These are phyloP conservation scores for Busseola fusca DNA, from an alignment of 2,888 invertebrate genomes.

Conservation along the genomic window DNA sequence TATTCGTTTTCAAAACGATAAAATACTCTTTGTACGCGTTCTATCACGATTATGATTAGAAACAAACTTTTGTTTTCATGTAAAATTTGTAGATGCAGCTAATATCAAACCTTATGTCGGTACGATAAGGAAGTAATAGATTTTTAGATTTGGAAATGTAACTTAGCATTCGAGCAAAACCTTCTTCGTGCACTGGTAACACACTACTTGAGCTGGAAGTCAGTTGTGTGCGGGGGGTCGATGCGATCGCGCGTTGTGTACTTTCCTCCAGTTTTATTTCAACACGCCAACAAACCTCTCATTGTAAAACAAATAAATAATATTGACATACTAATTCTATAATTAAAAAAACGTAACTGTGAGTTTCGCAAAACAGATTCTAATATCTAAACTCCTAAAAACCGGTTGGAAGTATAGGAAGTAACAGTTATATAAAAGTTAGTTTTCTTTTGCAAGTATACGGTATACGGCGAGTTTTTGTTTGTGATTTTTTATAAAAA, in stretches of 20 bases:
- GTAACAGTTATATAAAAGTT: constrained; percentile 82
- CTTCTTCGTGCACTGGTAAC: constrained; percentile 73
- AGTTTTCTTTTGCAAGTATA: constrained; percentile 78
- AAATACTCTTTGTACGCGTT: constrained; percentile 73
- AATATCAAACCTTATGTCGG: constrained; percentile 32
- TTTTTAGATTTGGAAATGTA: constrained; percentile 19
- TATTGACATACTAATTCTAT: constrained; percentile 56
- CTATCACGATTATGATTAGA: constrained; percentile 72
- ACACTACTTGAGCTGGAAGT: constrained; percentile 63
- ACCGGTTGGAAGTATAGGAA: constrained; percentile 76
- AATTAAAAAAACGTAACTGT: constrained; percentile 50
- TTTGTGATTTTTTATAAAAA: constrained; percentile 71
- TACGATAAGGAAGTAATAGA: constrained; percentile 31
- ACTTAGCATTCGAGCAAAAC: constrained; percentile 62
- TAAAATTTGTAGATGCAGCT: background rate
- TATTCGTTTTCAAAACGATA: constrained; percentile 71
- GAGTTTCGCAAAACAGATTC: constrained; percentile 50
- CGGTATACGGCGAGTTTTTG: constrained; percentile 62
- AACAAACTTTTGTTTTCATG: constrained; percentile 50
- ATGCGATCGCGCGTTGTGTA: constrained; percentile 64
- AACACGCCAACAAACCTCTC: constrained; percentile 60
- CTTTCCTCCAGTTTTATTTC: constrained; percentile 47
- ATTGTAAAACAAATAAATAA: constrained; percentile 62
- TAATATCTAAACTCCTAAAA: constrained; percentile 53
- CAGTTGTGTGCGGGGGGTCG: constrained; percentile 72